Conservation (phyloP, 2,888 invertebrate genomes). For the Ormyrus nitidulus region DNA sequence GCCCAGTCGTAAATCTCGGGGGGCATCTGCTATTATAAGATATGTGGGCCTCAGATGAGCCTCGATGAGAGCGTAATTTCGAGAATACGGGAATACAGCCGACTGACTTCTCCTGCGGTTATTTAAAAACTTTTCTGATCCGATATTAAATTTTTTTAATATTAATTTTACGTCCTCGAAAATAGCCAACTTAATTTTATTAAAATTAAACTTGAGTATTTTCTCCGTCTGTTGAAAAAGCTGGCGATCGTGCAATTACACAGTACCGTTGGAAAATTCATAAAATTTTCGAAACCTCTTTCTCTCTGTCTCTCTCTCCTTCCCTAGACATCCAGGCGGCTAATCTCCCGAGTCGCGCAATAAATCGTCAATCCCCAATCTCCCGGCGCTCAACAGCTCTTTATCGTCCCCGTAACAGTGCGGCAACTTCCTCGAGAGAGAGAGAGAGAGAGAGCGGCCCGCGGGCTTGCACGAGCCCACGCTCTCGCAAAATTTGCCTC, state of each 20-base stretch:
- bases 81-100: constrained; percentile 1
- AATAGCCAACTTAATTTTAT: too few species aligned
- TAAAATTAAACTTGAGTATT: background rate
- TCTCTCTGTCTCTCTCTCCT: too few species aligned
- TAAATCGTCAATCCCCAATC: constrained; percentile 30
- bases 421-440: background rate
- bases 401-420: constrained; percentile 10
- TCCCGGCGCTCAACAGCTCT: constrained; percentile 18
- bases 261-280: too few species aligned
- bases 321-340: background rate
- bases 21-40: constrained; percentile 37
- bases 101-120: too few species aligned
- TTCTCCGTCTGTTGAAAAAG: too few species aligned
- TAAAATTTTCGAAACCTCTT: too few species aligned
- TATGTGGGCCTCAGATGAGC: constrained; percentile 3
- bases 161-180: too few species aligned
- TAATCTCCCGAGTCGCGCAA: constrained; percentile 19
- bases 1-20: constrained; percentile 46
- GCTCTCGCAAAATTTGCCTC: constrained; percentile 17
- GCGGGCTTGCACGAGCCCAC: constrained; percentile 4
- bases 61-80: background rate
- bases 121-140: too few species aligned
- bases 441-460: background rate
- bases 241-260: too few species aligned
- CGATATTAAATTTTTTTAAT: too few species aligned